These are phyloP conservation scores for Muscicapa adusta DNA, from an alignment of 2,113 vertebrate species.

Conservation along the genomic window DNA sequence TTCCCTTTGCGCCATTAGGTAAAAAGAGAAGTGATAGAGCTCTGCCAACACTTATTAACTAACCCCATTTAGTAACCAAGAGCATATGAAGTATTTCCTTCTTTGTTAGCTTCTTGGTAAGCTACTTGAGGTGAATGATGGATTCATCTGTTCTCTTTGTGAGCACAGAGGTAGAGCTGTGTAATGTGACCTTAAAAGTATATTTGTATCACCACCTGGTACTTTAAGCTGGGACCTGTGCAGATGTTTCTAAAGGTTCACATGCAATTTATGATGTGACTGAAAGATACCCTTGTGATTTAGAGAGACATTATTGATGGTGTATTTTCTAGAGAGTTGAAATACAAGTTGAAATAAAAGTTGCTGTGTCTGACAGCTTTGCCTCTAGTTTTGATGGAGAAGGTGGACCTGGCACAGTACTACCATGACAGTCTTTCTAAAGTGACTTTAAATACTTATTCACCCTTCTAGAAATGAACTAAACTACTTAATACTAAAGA, in stretches of 20 bases:
- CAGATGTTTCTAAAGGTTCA: not conserved
- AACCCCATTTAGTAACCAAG: not conserved
- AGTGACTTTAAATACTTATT: not conserved
- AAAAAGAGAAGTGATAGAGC: not conserved
- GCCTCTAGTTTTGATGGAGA: not conserved
- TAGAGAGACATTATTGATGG: not conserved
- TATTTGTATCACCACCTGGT: not conserved
- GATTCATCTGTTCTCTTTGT: not conserved
- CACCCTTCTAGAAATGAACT: not conserved
- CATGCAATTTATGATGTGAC: not conserved
- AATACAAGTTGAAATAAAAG: not conserved
- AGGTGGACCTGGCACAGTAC: not conserved
- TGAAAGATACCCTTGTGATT: not conserved
- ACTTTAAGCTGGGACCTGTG: not conserved
- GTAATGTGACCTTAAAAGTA: not conserved
- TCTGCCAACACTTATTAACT: not conserved
- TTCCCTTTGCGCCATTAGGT: not conserved
- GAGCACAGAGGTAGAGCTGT: not conserved
- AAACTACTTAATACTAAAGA: not conserved
- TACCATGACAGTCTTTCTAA: not conserved
- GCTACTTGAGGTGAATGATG: not conserved
- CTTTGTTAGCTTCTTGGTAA: not conserved
- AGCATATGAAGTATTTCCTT: not conserved
- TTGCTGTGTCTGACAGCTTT: not conserved
- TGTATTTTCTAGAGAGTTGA: not conserved